phyloP scores from a whole-genome alignment of 2,888 invertebrate genomes.

The Dryocosmus kuriphilus region DNA sequence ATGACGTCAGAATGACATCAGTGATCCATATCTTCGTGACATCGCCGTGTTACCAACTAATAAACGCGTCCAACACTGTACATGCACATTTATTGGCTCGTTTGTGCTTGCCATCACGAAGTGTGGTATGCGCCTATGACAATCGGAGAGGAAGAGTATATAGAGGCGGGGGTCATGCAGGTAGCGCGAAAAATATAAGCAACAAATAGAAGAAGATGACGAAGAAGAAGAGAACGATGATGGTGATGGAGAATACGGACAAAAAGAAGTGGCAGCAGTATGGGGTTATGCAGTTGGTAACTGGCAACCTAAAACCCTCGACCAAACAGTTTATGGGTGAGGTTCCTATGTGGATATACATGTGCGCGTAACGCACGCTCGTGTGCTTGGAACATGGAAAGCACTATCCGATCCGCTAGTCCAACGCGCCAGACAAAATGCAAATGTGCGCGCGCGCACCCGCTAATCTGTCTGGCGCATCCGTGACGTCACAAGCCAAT shows the following conservation, averaged over 20 bases:
- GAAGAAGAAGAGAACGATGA: constrained; percentile 46
- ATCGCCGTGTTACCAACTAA: constrained; percentile 58
- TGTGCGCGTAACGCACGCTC: constrained; percentile 45
- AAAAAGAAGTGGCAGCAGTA: constrained; percentile 45
- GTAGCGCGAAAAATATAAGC: constrained; percentile 48
- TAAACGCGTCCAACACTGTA: constrained; percentile 48
- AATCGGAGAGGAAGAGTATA: constrained; percentile 59
- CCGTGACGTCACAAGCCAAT: constrained; percentile 71
- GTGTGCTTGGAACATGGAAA: constrained; percentile 49
- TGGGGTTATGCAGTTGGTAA: constrained; percentile 42
- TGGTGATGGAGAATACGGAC: constrained; percentile 56
- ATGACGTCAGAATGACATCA: constrained; percentile 76
- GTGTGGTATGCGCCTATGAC: constrained; percentile 60
- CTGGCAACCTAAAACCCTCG: constrained; percentile 46
- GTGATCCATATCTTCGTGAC: constrained; percentile 74
- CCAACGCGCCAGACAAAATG: constrained; percentile 70
- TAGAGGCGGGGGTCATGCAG: constrained; percentile 57
- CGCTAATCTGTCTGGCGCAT: constrained; percentile 75
- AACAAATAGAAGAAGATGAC: constrained; percentile 50
- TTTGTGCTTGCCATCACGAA: constrained; percentile 35
- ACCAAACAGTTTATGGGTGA: constrained; percentile 68
- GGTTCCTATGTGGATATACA: constrained; percentile 55
- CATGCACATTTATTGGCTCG: neutral
- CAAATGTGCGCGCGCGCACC: constrained; percentile 69
- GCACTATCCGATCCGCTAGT: constrained; percentile 54